These are phyloP conservation scores for Microtus oregoni DNA, from an alignment of 2,113 vertebrate genomes.

Conservation along the genomic window DNA sequence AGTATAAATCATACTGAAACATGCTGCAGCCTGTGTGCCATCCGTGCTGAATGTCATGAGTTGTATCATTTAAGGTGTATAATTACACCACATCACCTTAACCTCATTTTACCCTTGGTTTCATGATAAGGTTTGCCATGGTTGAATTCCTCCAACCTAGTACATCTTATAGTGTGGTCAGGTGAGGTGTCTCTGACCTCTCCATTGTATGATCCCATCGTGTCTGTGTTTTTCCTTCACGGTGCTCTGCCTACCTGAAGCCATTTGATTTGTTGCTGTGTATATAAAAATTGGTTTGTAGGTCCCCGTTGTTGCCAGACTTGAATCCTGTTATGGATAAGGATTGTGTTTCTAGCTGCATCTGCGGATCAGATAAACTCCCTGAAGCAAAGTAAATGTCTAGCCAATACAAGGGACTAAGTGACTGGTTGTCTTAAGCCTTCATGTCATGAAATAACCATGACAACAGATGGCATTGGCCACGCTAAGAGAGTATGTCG, in stretches of 20 bases:
- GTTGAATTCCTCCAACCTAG: not conserved
- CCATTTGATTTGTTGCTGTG: not conserved
- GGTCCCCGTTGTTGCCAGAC: not conserved
- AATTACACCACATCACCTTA: not conserved
- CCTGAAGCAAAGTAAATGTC: conserved; percentile 6
- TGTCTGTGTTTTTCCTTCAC: not conserved
- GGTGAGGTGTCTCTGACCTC: not conserved
- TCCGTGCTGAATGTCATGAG: not conserved
- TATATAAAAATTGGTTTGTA: not conserved
- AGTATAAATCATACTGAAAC: not conserved
- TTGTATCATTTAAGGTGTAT: not conserved
- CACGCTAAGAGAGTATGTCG: not conserved
- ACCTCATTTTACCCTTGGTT: not conserved
- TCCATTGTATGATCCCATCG: not conserved
- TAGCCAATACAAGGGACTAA: not conserved
- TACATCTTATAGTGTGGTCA: not conserved
- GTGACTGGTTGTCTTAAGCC: not conserved
- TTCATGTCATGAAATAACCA: not conserved
- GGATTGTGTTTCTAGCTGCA: not conserved
- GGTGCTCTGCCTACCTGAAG: not conserved
- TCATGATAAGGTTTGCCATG: not conserved
- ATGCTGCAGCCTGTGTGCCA: not conserved
- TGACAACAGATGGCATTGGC: not conserved
- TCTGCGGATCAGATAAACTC: not conserved
- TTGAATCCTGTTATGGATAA: not conserved